phyloP scores from a whole-genome alignment of 2,888 invertebrate genomes.

The Thyatira batis region DNA sequence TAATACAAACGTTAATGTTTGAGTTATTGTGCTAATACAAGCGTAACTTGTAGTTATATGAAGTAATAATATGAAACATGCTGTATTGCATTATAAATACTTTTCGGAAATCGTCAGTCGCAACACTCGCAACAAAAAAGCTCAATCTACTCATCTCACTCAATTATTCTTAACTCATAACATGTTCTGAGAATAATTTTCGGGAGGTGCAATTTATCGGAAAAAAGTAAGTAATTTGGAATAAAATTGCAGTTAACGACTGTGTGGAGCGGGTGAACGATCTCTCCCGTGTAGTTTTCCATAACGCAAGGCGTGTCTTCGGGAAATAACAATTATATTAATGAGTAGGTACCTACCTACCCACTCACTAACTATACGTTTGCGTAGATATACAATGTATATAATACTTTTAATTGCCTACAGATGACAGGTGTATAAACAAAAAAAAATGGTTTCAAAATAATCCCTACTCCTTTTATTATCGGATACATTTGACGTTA shows the following conservation, averaged over 20 bases:
- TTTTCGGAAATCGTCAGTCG: background rate
- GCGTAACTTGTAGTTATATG: too few relatives aligned
- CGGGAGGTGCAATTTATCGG: conserved; percentile 12
- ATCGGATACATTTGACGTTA: too few relatives aligned
- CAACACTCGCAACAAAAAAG: conserved; percentile 3
- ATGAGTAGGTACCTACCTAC: too few relatives aligned
- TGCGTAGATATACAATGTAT: too few relatives aligned
- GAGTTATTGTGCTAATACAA: too few relatives aligned
- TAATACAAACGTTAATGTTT: too few relatives aligned
- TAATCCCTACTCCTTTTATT: too few relatives aligned
- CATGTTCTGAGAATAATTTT: conserved; percentile 22
- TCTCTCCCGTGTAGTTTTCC: conserved; percentile 38
- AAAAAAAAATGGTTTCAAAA: too few relatives aligned
- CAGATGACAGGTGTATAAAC: too few relatives aligned
- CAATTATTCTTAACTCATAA: conserved; percentile 16
- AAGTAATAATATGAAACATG: too few relatives aligned
- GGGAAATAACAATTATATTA: background rate
- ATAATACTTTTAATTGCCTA: too few relatives aligned
- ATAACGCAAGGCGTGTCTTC: conserved; percentile 13
- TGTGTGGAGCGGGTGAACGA: conserved; percentile 31
- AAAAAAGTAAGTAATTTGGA: conserved; percentile 25
- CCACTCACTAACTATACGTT: too few relatives aligned
- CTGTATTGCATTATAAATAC: background rate
- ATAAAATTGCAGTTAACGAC: conserved; percentile 25
- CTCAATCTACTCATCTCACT: conserved; percentile 15